Evolutionary conservation across 2,797 vertebrate genomes (phyloP), one percentile per base, ranked within the genome.

Genomic region (Trematomus bernacchii): DNA sequence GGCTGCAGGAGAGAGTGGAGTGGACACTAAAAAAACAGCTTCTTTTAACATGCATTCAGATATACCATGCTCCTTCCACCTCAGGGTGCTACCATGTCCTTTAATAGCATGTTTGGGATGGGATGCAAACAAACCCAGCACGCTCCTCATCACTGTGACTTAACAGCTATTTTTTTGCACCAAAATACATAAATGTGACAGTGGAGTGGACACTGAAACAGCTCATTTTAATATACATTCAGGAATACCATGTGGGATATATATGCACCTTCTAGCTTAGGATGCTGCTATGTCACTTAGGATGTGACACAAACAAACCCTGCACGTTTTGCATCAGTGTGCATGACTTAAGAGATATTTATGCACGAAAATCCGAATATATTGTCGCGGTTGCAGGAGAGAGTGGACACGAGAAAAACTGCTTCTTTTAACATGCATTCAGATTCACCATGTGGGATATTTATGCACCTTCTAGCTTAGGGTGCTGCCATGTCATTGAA

Each of bases 311-410:
- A 37, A 37, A 8, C 33, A 37, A 6, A 30, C 30, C 30, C 30
- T 30, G 30, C 30, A 30, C 30, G 30, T 30, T 3, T 30, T 6
- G 7, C 7, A 6, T 33, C 33, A 7, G 33, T 1, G 33, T 6
- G 33, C 33, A 33, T 6, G 33, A 33, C 1, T 37, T 37, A 37
- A 1, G 8, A 8, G 33, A 7, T 37, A 8, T 37, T 9, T 9
- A 7, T 37, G 33, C 33, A 37, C 33, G 33, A 37, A 8, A 33
- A 23, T 23, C 23, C 27, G 27, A 27, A 27, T 37, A 37, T 27
- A 37, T 37, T 9, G 33, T 37, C 33, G 93, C 95, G 91, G 93
- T 91, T 92, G 66, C 85, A 71, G 84, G 79, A 84, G 80, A 76
- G 81, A 70, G 70, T 10, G 74, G 62, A 42, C 82, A 76, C 61